Conservation (phyloP, 2,113 vertebrate genomes). For the Suricata suricatta region DNA sequence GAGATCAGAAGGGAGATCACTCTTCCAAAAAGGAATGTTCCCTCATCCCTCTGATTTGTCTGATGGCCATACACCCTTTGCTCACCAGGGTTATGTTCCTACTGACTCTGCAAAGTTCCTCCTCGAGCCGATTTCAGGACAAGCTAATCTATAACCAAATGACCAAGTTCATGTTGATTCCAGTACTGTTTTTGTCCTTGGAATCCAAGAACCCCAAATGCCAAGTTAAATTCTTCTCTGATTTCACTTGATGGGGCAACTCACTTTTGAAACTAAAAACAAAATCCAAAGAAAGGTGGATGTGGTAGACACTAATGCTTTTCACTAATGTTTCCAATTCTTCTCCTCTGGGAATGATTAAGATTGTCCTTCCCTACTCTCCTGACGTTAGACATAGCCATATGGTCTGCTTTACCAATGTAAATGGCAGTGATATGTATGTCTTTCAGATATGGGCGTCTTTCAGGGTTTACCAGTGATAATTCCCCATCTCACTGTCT, state of each 20-base stretch:
- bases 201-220: not conserved
- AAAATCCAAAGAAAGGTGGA: not conserved
- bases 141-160: not conserved
- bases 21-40: not conserved
- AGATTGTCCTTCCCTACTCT: not conserved
- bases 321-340: not conserved
- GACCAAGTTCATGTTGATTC: not conserved
- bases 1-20: not conserved
- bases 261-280: not conserved
- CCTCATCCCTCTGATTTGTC: not conserved
- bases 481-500: not conserved
- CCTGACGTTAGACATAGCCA: not conserved
- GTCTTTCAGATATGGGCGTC: not conserved
- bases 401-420: not conserved
- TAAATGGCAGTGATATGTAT: not conserved
- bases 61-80: fast-evolving
- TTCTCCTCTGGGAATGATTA: not conserved
- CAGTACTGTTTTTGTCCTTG: not conserved
- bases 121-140: not conserved
- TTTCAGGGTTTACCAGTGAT: not conserved
- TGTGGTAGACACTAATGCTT: not conserved
- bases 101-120: not conserved
- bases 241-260: not conserved
- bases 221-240: not conserved
- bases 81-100: not conserved